Evolutionary conservation across 2,888 invertebrate genomes (phyloP).

Genomic region (Plusia festucae): DNA sequence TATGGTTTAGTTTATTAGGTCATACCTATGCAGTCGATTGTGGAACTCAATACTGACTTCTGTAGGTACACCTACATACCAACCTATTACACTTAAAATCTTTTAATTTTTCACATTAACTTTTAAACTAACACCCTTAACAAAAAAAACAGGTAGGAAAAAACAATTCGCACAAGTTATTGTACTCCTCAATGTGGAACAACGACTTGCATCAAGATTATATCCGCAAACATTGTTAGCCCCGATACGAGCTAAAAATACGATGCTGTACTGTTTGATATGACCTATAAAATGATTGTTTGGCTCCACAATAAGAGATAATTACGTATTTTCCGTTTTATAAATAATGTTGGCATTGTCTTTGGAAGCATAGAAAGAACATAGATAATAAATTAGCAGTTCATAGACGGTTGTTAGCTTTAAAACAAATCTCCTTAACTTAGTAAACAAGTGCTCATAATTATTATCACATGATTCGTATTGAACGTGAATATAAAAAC

Average conservation of each 20-base stretch:
- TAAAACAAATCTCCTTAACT: background rate
- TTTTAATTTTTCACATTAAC: too few species aligned
- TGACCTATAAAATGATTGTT: conserved; percentile 33
- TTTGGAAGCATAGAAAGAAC: conserved; percentile 10
- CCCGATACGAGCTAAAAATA: conserved; percentile 43
- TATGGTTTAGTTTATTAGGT: too few species aligned
- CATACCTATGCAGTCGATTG: too few species aligned
- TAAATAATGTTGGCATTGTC: conserved; percentile 9
- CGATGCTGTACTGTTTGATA: conserved; percentile 27
- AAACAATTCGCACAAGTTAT: background rate
- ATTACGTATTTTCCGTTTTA: conserved; percentile 15
- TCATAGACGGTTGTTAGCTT: background rate
- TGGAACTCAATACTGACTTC: too few species aligned
- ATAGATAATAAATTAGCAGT: conserved; percentile 17
- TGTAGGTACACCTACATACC: too few species aligned
- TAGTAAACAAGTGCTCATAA: conserved; percentile 1
- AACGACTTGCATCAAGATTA: conserved; percentile 49
- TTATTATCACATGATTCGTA: background rate
- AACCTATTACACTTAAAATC: too few species aligned
- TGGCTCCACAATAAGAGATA: conserved; percentile 16
- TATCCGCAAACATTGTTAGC: conserved; percentile 49
- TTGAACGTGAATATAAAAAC: conserved; percentile 13
- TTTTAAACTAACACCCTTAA: too few species aligned
- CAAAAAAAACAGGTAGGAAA: too few species aligned
- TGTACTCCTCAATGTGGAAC: conserved; percentile 39